A percentile compares a stretch with the other conserved stretches of the same genome.
Evolutionary conservation across 2,888 invertebrate genomes (phyloP).

Genomic region (Melanostoma mellinum): DNA sequence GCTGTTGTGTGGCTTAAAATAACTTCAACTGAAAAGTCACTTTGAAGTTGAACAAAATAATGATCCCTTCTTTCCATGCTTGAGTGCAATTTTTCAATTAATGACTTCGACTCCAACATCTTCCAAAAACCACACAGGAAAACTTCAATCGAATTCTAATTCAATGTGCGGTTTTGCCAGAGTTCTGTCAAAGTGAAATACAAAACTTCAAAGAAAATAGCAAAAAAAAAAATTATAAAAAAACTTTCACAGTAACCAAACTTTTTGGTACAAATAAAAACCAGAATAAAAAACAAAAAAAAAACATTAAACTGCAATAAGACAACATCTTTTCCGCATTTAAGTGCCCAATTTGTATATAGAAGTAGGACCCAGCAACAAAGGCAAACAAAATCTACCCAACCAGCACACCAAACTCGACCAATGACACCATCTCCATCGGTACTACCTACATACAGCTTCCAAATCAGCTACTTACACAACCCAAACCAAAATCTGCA

Average conservation of each 20-base stretch:
- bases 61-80: too few species aligned
- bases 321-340: slow-evolving; percentile 61
- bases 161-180: slow-evolving; percentile 27
- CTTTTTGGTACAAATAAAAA: slow-evolving; percentile 15
- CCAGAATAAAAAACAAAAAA: neutral
- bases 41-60: too few species aligned
- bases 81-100: too few species aligned
- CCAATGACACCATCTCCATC: slow-evolving; percentile 53
- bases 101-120: neutral
- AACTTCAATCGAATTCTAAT: slow-evolving; percentile 29
- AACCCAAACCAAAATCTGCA: slow-evolving; percentile 22
- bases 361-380: neutral
- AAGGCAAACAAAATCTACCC: slow-evolving; percentile 20
- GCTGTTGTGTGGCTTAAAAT: too few species aligned
- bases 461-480: slow-evolving; percentile 50
- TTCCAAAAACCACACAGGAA: neutral
- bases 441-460: slow-evolving; percentile 40
- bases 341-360: slow-evolving; percentile 63
- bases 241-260: slow-evolving; percentile 41
- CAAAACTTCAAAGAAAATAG: slow-evolving; percentile 22
- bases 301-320: slow-evolving; percentile 65
- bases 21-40: too few species aligned
- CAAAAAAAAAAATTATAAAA: slow-evolving; percentile 24
- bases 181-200: slow-evolving; percentile 35
- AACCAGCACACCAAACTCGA: slow-evolving; percentile 48